A percentile compares a stretch with the other conserved stretches of the same genome.
Evolutionary conservation across 2,888 invertebrate species (phyloP).

Genomic region (Agriopis leucophaearia): DNA sequence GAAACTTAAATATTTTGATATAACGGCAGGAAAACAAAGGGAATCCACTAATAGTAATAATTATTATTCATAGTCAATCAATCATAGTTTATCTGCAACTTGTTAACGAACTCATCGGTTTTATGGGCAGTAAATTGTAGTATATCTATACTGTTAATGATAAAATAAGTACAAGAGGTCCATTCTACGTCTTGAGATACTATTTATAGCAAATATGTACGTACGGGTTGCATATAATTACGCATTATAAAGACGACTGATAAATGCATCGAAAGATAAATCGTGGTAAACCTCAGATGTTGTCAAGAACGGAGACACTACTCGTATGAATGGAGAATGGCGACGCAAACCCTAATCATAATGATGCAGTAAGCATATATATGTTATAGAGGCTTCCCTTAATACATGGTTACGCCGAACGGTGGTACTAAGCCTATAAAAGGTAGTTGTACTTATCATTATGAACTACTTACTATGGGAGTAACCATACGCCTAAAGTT

Average conservation of each 20-base stretch:
- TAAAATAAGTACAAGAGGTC: constrained; percentile 17
- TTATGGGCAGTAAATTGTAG: constrained; percentile 39
- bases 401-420: too few relatives aligned
- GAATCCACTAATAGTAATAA: neutral
- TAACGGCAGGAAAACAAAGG: neutral
- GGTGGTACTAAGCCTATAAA: too few relatives aligned
- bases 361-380: neutral
- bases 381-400: neutral
- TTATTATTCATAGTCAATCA: constrained; percentile 15
- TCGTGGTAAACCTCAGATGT: neutral
- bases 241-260: neutral
- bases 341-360: neutral
- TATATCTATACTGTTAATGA: constrained; percentile 25
- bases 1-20: constrained; percentile 18
- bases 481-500: too few relatives aligned
- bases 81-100: constrained; percentile 20
- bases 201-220: constrained; percentile 1
- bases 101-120: constrained; percentile 9
- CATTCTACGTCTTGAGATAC: neutral
- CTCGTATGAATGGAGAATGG: too few relatives aligned
- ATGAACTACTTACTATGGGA: too few relatives aligned
- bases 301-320: too few relatives aligned
- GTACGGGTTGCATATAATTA: too few relatives aligned
- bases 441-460: too few relatives aligned
- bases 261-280: neutral